phyloP scores from a whole-genome alignment of 2,797 vertebrate genomes.

The Tragelaphus eurycerus region DNA sequence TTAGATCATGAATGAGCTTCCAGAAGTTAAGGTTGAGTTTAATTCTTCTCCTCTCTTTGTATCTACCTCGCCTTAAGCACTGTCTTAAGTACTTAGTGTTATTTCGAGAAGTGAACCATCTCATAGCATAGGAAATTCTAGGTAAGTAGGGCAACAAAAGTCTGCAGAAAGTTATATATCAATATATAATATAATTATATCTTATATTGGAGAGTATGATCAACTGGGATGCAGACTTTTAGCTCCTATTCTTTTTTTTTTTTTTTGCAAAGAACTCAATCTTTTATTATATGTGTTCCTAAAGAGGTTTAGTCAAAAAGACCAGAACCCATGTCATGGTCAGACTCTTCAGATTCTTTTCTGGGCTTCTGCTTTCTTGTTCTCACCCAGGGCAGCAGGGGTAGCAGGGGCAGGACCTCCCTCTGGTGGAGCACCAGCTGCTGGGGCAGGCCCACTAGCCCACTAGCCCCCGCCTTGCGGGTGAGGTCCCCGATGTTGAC shows the following conservation, averaged over 20 bases:
- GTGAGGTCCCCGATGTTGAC: conserved; percentile 95
- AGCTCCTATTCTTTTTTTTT: neutral
- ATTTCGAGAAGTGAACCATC: neutral
- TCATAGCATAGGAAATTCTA: neutral
- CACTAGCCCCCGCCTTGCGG: conserved; percentile 84
- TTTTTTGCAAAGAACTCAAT: neutral
- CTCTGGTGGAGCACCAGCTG: conserved; percentile 77
- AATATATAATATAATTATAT: neutral
- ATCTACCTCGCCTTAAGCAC: neutral
- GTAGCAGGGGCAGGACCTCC: conserved; percentile 76
- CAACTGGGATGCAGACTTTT: neutral
- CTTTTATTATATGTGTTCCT: conserved; percentile 81
- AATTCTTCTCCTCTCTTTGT: neutral
- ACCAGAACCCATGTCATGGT: conserved; percentile 99
- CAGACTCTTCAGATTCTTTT: conserved; percentile 97
- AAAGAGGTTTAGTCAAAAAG: conserved; percentile 94
- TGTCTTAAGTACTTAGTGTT: neutral
- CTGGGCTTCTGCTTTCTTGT: conserved; percentile 98
- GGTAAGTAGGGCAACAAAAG: neutral
- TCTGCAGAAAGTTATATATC: neutral
- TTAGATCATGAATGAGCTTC: neutral
- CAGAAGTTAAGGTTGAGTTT: neutral
- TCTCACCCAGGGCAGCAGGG: conserved; percentile 85
- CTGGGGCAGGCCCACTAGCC: conserved; percentile 84
- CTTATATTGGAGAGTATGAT: neutral